These are phyloP conservation scores for Trypoxylus dichotomus DNA, from an alignment of 1,140 invertebrate species.

Conservation along the genomic window DNA sequence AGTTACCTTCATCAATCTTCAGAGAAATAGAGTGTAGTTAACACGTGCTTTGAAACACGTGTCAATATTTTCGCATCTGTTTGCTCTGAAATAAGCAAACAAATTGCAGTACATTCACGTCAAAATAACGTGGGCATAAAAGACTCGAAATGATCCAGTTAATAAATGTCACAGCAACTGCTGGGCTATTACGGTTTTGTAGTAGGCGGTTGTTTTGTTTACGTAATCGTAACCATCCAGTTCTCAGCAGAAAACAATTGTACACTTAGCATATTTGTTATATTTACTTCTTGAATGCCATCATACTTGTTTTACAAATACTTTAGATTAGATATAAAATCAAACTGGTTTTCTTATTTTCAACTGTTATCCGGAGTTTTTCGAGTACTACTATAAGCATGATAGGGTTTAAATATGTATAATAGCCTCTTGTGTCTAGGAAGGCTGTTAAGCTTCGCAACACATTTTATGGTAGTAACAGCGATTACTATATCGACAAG, in stretches of 20 bases:
- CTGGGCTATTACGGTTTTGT: neutral
- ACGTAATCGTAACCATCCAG: neutral
- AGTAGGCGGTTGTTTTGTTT: constrained; percentile 7
- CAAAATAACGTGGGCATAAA: neutral
- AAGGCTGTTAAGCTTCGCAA: neutral
- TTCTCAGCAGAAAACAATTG: neutral
- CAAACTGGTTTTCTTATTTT: no score
- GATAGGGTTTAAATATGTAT: neutral
- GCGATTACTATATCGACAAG: neutral
- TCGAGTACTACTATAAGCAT: no score
- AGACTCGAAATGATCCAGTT: neutral
- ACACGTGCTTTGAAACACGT: neutral
- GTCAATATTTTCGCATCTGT: neutral
- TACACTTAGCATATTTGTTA: no score
- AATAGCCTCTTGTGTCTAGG: neutral
- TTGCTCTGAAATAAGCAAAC: neutral
- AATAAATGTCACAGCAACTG: constrained; percentile 5
- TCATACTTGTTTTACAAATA: no score
- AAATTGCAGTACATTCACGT: neutral
- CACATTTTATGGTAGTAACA: neutral
- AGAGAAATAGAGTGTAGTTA: neutral
- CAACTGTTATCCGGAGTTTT: no score
- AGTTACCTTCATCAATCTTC: neutral
- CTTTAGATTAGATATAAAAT: no score
- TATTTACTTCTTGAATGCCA: no score